A percentile compares a stretch with the other conserved stretches of the same genome.
Evolutionary conservation across 2,797 vertebrate genomes (phyloP).

Genomic region (Acanthurus tractus): DNA sequence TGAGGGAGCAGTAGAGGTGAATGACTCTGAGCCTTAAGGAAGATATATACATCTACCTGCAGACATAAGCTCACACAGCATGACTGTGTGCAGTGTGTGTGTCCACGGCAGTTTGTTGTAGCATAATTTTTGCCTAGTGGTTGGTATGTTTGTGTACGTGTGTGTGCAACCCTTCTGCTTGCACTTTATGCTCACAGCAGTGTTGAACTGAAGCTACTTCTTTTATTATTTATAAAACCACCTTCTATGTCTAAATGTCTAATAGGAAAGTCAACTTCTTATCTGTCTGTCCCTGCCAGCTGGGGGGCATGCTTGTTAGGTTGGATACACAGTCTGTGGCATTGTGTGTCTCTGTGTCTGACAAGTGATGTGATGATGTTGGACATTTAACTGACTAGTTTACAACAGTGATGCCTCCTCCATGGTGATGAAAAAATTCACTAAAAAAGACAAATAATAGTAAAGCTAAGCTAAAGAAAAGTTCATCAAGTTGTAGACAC

Average conservation of each 20-base stretch:
- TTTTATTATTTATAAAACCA: not conserved
- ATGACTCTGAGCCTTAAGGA: not conserved
- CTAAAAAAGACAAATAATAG: slow-evolving; percentile 11
- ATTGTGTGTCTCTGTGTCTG: slow-evolving; percentile 18
- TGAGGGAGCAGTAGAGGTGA: not conserved
- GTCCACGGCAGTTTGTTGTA: no score
- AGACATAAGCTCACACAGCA: slow-evolving; percentile 24
- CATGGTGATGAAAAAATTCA: slow-evolving; percentile 8
- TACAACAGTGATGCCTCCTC: slow-evolving; percentile 13
- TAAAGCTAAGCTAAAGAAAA: not conserved
- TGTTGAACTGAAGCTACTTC: not conserved
- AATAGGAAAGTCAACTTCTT: slow-evolving; percentile 6
- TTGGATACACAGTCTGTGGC: slow-evolving; percentile 18
- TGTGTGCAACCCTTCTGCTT: not conserved
- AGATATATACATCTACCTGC: slow-evolving; percentile 20
- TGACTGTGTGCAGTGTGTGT: not conserved
- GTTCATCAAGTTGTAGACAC: not conserved
- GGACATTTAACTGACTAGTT: slow-evolving; percentile 54
- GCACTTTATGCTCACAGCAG: not conserved
- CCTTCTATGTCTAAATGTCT: not conserved
- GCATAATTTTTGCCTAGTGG: not conserved
- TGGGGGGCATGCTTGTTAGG: slow-evolving; percentile 38
- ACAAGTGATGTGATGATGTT: slow-evolving; percentile 41
- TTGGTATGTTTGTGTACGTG: slow-evolving; percentile 7
- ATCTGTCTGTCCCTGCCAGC: slow-evolving; percentile 15